Percentiles rank a stretch among this genome's conserved stretches.
Evolutionary conservation across 2,797 vertebrate genomes (phyloP).

Genomic region (Trachops cirrhosus): DNA sequence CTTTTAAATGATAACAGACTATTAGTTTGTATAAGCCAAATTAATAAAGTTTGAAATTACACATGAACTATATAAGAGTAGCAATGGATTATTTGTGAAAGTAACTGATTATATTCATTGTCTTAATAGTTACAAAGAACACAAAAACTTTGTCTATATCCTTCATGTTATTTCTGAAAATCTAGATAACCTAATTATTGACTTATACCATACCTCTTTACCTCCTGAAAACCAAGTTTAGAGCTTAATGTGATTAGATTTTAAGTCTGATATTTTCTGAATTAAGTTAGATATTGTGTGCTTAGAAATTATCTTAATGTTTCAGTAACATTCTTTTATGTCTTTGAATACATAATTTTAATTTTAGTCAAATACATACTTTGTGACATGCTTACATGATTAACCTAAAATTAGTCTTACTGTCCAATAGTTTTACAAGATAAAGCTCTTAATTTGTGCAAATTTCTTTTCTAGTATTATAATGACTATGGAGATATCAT

Average conservation of each 20-base stretch:
- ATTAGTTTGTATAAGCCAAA: background rate
- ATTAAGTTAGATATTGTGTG: background rate
- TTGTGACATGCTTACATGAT: background rate
- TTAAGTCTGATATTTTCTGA: constrained; percentile 21
- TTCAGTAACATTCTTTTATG: background rate
- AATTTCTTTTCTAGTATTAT: constrained; percentile 90
- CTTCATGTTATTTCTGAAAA: constrained; percentile 3
- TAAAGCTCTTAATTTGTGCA: constrained; percentile 38
- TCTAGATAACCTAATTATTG: background rate
- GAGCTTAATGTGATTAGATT: constrained; percentile 15
- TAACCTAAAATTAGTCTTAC: constrained; percentile 24
- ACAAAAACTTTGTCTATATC: constrained; percentile 5
- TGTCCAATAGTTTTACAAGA: constrained; percentile 18
- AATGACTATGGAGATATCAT: constrained; percentile 99
- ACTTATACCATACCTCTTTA: background rate
- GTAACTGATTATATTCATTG: constrained; percentile 37
- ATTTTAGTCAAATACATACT: background rate
- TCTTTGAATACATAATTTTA: constrained; percentile 38
- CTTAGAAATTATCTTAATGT: constrained; percentile 25
- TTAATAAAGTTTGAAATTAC: constrained; percentile 13
- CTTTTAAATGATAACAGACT: background rate
- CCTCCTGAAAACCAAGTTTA: constrained; percentile 13
- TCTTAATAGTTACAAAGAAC: background rate
- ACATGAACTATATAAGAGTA: background rate
- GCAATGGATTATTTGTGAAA: background rate